phyloP scores from a whole-genome alignment of 2,113 vertebrate species.

The Psophia crepitans region DNA sequence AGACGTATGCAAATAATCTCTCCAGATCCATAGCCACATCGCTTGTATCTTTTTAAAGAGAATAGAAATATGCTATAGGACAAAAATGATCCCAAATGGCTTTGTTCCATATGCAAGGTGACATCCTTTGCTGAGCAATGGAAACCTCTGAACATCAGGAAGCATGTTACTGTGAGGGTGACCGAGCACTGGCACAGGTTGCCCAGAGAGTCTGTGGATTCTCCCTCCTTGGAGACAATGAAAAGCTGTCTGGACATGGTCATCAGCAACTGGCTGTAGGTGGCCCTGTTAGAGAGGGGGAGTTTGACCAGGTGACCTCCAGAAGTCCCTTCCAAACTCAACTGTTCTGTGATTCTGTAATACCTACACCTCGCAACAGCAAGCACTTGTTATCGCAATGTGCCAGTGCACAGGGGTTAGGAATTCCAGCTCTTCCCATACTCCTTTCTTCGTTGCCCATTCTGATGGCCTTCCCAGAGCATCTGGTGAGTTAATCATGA shows the following conservation, averaged over 20 bases:
- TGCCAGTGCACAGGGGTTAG: accelerated
- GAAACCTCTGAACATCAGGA: not conserved
- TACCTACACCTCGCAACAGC: not conserved
- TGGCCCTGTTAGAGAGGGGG: not conserved
- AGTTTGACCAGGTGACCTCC: not conserved
- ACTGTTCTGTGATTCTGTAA: not conserved
- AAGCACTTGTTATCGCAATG: not conserved
- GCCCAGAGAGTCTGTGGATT: not conserved
- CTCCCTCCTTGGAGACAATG: not conserved
- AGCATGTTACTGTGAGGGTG: accelerated
- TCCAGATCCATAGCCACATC: not conserved
- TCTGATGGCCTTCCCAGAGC: not conserved
- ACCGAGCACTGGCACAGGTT: not conserved
- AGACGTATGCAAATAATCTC: not conserved
- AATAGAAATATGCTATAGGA: not conserved
- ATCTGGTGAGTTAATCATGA: not conserved
- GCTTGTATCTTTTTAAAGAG: not conserved
- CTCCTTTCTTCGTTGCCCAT: not conserved
- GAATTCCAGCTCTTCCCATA: not conserved
- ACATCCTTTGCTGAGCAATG: not conserved
- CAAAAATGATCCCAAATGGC: not conserved
- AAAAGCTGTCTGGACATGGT: not conserved
- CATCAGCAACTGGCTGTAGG: not conserved
- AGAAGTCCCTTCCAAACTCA: not conserved
- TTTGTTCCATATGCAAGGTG: not conserved